A percentile compares a stretch with the other conserved stretches of the same genome.
These are phyloP conservation scores for Tetragonula carbonaria DNA, from an alignment of 2,888 invertebrate genomes.

Conservation along the genomic window DNA sequence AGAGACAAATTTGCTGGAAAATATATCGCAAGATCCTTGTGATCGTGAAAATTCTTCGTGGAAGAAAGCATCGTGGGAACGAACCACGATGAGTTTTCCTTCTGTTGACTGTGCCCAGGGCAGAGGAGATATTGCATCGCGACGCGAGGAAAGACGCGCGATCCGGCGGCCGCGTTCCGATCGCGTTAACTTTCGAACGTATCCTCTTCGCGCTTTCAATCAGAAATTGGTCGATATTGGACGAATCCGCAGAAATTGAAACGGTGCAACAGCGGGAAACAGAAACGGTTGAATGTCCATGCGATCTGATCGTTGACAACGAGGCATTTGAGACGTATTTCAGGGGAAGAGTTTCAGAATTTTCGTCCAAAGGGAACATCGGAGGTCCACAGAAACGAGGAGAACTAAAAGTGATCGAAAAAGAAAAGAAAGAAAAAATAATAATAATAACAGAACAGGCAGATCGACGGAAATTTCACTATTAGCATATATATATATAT, in stretches of 20 bases:
- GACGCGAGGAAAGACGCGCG: background rate
- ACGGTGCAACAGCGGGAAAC: slow-evolving; percentile 56
- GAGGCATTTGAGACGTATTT: slow-evolving; percentile 7
- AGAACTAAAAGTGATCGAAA: background rate
- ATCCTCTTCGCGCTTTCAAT: background rate
- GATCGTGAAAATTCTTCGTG: background rate
- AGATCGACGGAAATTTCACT: background rate
- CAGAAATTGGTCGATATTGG: slow-evolving; percentile 67
- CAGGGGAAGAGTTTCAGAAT: background rate
- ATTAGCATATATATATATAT: too few species aligned
- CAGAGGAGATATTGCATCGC: background rate
- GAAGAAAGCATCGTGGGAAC: background rate
- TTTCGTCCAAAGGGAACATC: too few species aligned
- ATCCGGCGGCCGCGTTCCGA: background rate
- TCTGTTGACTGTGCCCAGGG: background rate
- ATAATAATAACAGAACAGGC: background rate
- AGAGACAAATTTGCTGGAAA: slow-evolving; percentile 20
- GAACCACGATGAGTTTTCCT: slow-evolving; percentile 17
- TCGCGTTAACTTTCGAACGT: slow-evolving; percentile 10
- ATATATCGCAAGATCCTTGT: background rate
- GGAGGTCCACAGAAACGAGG: slow-evolving; percentile 11
- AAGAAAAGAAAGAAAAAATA: background rate
- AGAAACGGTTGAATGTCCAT: slow-evolving; percentile 52
- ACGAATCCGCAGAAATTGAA: slow-evolving; percentile 55
- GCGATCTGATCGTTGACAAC: slow-evolving; percentile 48